Percentiles rank a stretch among this genome's conserved stretches.
Evolutionary conservation across 2,113 vertebrate species (phyloP).

Genomic region (Hemibagrus wyckioides): DNA sequence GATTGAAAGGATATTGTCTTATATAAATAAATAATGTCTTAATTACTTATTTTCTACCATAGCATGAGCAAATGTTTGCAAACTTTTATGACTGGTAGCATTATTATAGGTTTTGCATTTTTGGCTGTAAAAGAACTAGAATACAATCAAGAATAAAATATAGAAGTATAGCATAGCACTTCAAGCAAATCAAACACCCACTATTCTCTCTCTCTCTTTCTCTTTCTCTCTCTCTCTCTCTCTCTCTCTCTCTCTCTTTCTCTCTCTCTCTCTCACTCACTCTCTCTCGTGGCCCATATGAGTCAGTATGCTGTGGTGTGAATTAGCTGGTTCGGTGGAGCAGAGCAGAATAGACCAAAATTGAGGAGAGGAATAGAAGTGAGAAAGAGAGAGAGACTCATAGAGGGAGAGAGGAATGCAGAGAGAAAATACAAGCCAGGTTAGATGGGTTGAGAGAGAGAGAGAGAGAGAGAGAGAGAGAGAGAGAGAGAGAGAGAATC

Average conservation of each 20-base stretch:
- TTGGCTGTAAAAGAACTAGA: neutral
- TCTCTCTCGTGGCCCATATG: slow-evolving; percentile 14
- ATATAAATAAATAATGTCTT: too few species aligned
- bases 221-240: too few species aligned
- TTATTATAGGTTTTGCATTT: neutral
- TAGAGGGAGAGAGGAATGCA: neutral
- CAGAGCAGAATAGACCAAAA: slow-evolving; percentile 64
- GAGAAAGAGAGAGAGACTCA: neutral
- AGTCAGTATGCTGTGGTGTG: slow-evolving; percentile 57
- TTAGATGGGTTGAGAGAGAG: neutral
- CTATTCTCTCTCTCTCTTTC: neutral
- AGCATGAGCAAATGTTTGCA: neutral
- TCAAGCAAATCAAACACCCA: slow-evolving; percentile 20
- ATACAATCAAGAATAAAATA: slow-evolving; percentile 7
- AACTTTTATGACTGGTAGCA: neutral
- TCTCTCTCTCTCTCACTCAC: neutral
- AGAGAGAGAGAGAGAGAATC: slow-evolving; percentile 58
- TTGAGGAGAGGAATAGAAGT: slow-evolving; percentile 20
- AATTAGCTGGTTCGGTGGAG: slow-evolving; percentile 72
- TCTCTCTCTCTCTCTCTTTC: neutral
- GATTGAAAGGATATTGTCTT: neutral
- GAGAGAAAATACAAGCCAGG: neutral
- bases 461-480: neutral
- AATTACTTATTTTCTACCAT: neutral
- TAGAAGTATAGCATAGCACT: slow-evolving; percentile 4